phyloP scores from a whole-genome alignment of 2,113 vertebrate genomes.

The Dascyllus trimaculatus region DNA sequence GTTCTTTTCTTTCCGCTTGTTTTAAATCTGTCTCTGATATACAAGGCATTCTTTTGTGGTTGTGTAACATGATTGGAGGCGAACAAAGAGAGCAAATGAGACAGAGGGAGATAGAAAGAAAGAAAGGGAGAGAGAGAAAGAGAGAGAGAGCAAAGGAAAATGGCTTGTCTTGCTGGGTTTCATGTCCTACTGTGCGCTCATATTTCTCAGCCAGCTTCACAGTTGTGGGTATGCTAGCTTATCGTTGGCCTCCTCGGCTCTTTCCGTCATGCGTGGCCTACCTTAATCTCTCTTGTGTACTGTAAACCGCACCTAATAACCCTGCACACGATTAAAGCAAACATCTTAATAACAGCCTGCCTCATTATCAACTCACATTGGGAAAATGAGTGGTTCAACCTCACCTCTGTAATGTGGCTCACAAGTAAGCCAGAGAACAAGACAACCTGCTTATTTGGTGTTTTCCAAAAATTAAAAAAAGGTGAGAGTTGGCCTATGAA shows the following conservation, averaged over 20 bases:
- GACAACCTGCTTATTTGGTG: slow-evolving; percentile 9
- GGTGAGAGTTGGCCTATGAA: too few relatives aligned
- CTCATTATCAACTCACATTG: slow-evolving; percentile 73
- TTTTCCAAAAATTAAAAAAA: background rate
- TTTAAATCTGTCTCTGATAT: slow-evolving; percentile 67
- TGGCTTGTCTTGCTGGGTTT: slow-evolving; percentile 57
- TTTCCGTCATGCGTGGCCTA: slow-evolving; percentile 67
- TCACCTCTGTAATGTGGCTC: slow-evolving; percentile 43
- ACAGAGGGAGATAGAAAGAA: background rate
- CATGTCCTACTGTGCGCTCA: slow-evolving; percentile 64
- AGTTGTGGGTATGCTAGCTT: slow-evolving; percentile 64
- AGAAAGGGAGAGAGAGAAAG: slow-evolving; percentile 5
- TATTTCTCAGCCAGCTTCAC: slow-evolving; percentile 63
- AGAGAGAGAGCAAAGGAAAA: slow-evolving; percentile 12
- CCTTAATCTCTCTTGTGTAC: slow-evolving; percentile 76
- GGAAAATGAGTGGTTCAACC: slow-evolving; percentile 52
- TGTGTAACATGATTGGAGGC: slow-evolving; percentile 73
- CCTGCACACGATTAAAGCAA: slow-evolving; percentile 75
- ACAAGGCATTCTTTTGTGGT: slow-evolving; percentile 72
- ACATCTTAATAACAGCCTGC: slow-evolving; percentile 70
- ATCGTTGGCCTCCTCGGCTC: slow-evolving; percentile 59
- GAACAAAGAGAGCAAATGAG: slow-evolving; percentile 38
- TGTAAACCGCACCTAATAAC: slow-evolving; percentile 77
- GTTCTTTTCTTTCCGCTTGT: slow-evolving; percentile 37
- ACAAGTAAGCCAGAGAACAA: slow-evolving; percentile 26